A percentile compares a stretch with the other conserved stretches of the same genome.
phyloP scores from a whole-genome alignment of 2,113 vertebrate genomes.

The Colistium nudipinnis region DNA sequence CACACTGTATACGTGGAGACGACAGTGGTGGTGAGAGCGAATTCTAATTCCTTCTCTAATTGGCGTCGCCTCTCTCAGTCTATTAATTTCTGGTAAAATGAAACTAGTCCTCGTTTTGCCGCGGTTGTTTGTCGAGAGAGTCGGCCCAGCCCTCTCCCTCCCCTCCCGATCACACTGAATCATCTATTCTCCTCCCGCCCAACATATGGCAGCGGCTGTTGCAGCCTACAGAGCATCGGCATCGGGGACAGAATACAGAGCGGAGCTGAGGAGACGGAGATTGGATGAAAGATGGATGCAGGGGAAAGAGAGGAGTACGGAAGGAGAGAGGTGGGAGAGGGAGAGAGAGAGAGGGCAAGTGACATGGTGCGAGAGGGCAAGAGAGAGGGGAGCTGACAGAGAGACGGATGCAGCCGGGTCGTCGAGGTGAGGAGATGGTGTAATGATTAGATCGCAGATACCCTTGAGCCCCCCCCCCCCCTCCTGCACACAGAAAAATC shows the following conservation, averaged over 20 bases:
- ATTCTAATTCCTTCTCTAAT: slow-evolving; percentile 21
- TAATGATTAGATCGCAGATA: slow-evolving; percentile 81
- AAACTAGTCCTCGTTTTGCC: slow-evolving; percentile 25
- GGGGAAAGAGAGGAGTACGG: slow-evolving; percentile 36
- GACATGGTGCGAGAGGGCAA: slow-evolving; percentile 52
- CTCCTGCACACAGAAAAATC: slow-evolving; percentile 36
- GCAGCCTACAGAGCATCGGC: slow-evolving; percentile 34
- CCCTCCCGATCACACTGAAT: slow-evolving; percentile 15
- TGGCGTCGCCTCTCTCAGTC: slow-evolving; percentile 16
- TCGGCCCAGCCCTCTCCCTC: not conserved
- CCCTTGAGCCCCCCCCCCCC: slow-evolving; percentile 69
- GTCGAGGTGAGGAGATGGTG: slow-evolving; percentile 74
- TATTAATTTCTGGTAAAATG: slow-evolving; percentile 35
- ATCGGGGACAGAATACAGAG: slow-evolving; percentile 47
- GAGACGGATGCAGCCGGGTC: slow-evolving; percentile 74
- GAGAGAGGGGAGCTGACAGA: slow-evolving; percentile 61
- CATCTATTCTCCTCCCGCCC: slow-evolving; percentile 29
- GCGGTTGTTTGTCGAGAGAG: slow-evolving; percentile 29
- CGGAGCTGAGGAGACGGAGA: slow-evolving; percentile 50
- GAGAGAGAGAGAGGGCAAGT: slow-evolving; percentile 31
- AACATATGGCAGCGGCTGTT: slow-evolving; percentile 13
- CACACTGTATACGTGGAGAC: not conserved
- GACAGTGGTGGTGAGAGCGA: not conserved
- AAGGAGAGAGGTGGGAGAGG: slow-evolving; percentile 25
- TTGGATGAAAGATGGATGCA: slow-evolving; percentile 62